Base-by-base conservation (phyloP, 2,797 vertebrate species). In the Pangasius krempfi region DNA sequence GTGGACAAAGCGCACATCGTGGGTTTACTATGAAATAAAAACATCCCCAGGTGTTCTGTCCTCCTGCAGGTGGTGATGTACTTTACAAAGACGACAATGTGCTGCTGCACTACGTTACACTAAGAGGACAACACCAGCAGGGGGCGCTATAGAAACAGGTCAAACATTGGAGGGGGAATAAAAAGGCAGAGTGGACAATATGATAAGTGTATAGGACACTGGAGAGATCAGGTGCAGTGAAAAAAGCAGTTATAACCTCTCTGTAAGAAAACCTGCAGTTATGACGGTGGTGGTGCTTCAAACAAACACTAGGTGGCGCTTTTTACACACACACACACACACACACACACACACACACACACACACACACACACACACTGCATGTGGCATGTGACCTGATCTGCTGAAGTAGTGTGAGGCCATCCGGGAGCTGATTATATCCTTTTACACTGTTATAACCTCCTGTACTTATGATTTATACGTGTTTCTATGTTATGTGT, bases 11-110 rank as follows among this genome's bases (percentile, higher is more conserved):
- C 9, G n/a, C 78, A 58, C 10, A 47, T 14, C 16, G 16, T 54
- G 50, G 50, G 76, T 56, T 79, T 79, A 54, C 54, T 81, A 40
- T 81, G 33, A 37, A 58, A 80, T 50, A 52, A 81, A n/a, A 27
- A 25, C 22, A 25, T 58, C 25, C 58, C 56, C 33, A 27, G 56
- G 58, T 82, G 58, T 62, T 82, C 80, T 50, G 27, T 50, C 27
- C 82, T 66, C 27, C 62, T 68, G 82, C 62, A 84, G 82, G 40
- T 62, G 37, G n/a, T 60, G 56, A n/a, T 8, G 9, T 30, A 13
- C 33, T 82, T 56, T 76, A 20, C 9, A 10, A 73, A 73, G 25
- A 27, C 30, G 33, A n/a, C 20, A 66, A 25, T 25, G 30, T 0
- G n/a, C 40, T 14, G 5, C 44, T 25, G 25, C 52, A 22, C 76